Base-by-base conservation (phyloP, 2,888 invertebrate genomes). In the Drosophila pseudotalamancana region DNA sequence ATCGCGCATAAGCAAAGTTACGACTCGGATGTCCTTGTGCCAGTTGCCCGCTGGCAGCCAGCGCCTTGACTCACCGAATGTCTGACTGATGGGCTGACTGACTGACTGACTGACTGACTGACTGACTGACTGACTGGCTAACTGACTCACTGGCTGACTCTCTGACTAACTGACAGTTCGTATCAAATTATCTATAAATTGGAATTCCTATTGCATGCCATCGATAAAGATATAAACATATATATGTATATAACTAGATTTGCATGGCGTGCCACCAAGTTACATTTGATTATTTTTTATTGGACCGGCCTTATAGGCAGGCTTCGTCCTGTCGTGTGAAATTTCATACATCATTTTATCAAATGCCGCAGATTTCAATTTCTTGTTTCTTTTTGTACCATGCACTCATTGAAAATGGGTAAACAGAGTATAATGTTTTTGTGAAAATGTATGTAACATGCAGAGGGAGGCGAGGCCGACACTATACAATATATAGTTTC, bases 131-230 rank as follows among this genome's bases (percentile, higher is more conserved):
- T 35, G 48, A 46, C 34, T 37, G 54, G 54, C 40, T 34, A 43
- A 19, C 25, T 29, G 56, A 43, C 23, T 37, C 54, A 55, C 43
- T 46, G 57, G 6, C 42, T 29, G 40, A 45, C 48, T 48, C 48
- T 49, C 54, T 50, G 62, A 46, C 61, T 64, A 70, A 62, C 71
- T 76, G 79, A 61, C 70, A 60, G 64, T 54, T 64, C 54, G 69
- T 77, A 82, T 82, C 85, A 72, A 79, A 82, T 85, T 85, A 85
- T 82, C 85, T 79, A 75, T 85, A 68, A 85, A 82, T 77, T 70
- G 74, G 68, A 68, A 71, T 74, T 67, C 77, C 71, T 59, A 19
- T 65, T 50, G 70, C 81, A 84, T 67, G 76, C 59, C 59, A 79
- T 77, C 83, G 56, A 80, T 74, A 59, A 57, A 62, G 55, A 65